A percentile compares a stretch with the other conserved stretches of the same genome.
These are phyloP conservation scores for Cataglyphis albicans DNA, from an alignment of 2,888 invertebrate species.

Conservation along the genomic window DNA sequence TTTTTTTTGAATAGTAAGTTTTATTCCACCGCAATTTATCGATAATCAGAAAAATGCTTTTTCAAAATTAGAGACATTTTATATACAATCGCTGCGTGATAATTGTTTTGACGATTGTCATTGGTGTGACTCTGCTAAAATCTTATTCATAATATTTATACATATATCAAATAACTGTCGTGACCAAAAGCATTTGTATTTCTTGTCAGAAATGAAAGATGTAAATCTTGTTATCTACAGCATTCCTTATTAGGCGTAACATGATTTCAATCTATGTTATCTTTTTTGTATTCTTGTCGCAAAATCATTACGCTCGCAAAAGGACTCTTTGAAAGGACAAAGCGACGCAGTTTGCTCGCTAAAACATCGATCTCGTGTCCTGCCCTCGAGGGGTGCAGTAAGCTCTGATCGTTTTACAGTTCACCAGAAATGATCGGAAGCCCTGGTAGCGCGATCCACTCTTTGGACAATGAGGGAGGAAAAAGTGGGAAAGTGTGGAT, in stretches of 20 bases:
- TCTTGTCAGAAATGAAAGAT: constrained; percentile 4
- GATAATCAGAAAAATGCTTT: background rate
- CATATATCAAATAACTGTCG: background rate
- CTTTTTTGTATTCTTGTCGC: constrained; percentile 23
- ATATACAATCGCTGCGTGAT: background rate
- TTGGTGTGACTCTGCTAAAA: background rate
- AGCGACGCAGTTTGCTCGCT: constrained; percentile 29
- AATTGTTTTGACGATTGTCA: background rate
- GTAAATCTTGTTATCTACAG: constrained; percentile 28
- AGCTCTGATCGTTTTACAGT: constrained; percentile 29
- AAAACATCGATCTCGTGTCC: constrained; percentile 45
- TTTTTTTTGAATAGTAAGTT: background rate
- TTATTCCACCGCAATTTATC: background rate
- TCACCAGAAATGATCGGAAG: constrained; percentile 38
- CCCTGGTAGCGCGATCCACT: constrained; percentile 26
- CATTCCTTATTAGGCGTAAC: constrained; percentile 20
- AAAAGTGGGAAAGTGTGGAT: constrained; percentile 43
- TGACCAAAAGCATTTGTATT: constrained; percentile 6
- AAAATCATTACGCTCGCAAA: constrained; percentile 19
- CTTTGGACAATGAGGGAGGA: constrained; percentile 31
- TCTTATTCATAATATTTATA: background rate
- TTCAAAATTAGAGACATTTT: background rate
- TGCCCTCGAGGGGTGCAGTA: constrained; percentile 7
- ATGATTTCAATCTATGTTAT: constrained; percentile 30
- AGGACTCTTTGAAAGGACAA: background rate